A percentile compares a stretch with the other conserved stretches of the same genome.
Conservation (phyloP, 2,797 vertebrate species). For the Sternotherus odoratus region DNA sequence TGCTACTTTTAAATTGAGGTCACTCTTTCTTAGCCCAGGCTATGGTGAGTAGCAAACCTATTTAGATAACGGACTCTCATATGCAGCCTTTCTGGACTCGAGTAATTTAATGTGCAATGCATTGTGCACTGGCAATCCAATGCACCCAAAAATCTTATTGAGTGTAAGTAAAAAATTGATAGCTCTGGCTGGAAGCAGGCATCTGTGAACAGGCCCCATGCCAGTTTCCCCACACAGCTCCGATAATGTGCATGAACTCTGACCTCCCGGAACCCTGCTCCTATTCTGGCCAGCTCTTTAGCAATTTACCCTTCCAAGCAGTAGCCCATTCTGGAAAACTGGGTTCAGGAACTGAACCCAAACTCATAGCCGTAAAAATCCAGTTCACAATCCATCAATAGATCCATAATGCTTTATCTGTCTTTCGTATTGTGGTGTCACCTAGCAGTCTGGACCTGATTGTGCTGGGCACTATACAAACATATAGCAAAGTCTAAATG, state of each 20-base stretch:
- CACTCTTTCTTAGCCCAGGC: background rate
- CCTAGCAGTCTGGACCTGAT: background rate
- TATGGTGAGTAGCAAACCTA: background rate
- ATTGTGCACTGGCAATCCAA: constrained; percentile 63
- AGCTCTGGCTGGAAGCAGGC: constrained; percentile 43
- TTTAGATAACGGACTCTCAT: constrained; percentile 17
- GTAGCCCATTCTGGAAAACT: background rate
- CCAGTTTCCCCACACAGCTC: constrained; percentile 52
- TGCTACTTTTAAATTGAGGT: background rate
- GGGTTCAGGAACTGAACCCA: background rate
- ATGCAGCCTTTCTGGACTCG: background rate
- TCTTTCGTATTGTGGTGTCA: background rate
- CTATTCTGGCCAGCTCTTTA: background rate
- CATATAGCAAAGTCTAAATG: background rate
- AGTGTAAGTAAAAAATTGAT: constrained; percentile 31
- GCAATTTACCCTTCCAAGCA: background rate
- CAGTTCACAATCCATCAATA: background rate
- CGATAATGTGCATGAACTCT: rapidly evolving
- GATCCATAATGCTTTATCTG: background rate
- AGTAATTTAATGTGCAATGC: constrained; percentile 43
- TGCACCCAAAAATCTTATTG: constrained; percentile 53
- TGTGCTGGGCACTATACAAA: background rate
- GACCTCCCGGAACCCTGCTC: background rate
- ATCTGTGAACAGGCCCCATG: background rate
- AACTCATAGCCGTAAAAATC: background rate